These are phyloP conservation scores for Eubasilissa regina DNA, from an alignment of 1,140 invertebrate genomes.

Conservation along the genomic window DNA sequence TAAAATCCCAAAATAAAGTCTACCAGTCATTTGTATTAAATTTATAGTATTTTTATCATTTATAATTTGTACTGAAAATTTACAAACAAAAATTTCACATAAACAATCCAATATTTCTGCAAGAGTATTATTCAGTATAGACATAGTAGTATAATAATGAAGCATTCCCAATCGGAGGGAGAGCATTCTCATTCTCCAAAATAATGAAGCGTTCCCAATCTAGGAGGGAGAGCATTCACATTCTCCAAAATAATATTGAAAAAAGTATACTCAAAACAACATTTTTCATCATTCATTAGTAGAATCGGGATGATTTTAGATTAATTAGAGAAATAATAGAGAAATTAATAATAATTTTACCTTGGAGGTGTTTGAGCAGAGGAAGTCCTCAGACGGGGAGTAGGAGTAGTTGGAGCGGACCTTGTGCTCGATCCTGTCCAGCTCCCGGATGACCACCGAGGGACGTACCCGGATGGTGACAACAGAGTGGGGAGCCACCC, in stretches of 20 bases:
- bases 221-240: too few species aligned
- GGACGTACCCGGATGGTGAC: conserved; percentile 77
- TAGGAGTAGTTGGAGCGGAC: conserved; percentile 76
- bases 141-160: too few species aligned
- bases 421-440: conserved; percentile 81
- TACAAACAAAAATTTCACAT: neutral
- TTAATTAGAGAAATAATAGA: neutral
- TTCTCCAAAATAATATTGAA: too few species aligned
- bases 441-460: conserved; percentile 79
- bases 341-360: conserved; percentile 65
- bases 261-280: too few species aligned
- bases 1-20: too few species aligned
- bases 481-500: conserved; percentile 74
- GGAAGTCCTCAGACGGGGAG: conserved; percentile 80
- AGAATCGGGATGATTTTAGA: neutral
- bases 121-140: too few species aligned
- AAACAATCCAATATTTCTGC: too few species aligned
- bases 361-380: conserved; percentile 81
- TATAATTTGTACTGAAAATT: neutral
- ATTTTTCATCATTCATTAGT: too few species aligned
- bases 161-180: too few species aligned
- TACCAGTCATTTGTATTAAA: too few species aligned
- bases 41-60: neutral
- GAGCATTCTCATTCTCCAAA: too few species aligned
- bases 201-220: too few species aligned